A percentile compares a stretch with the other conserved stretches of the same genome.
Conservation (phyloP, 2,113 vertebrate species). For the Hemiscyllium ocellatum region DNA sequence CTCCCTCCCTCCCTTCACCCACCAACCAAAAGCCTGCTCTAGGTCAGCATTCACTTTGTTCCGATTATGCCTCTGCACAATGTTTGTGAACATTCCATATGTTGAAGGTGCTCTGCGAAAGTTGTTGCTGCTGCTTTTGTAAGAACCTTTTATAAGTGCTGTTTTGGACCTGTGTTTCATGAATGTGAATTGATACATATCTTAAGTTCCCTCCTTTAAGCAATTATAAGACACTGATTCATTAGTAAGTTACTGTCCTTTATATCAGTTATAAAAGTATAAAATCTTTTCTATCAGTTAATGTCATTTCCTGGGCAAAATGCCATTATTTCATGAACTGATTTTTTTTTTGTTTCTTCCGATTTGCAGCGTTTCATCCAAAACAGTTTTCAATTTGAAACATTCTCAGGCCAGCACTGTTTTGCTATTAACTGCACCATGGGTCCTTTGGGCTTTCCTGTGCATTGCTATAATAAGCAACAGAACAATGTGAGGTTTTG, state of each 20-base stretch:
- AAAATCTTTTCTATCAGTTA: neutral
- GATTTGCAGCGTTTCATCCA: conserved; percentile 14
- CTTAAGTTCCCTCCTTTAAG: neutral
- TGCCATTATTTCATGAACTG: conserved; percentile 18
- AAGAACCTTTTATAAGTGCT: neutral
- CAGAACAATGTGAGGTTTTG: conserved; percentile 20
- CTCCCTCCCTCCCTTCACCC: neutral
- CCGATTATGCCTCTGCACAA: neutral
- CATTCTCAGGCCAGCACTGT: neutral
- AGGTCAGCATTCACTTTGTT: neutral
- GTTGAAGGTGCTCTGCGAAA: neutral
- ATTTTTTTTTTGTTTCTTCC: neutral
- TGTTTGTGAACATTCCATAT: no score
- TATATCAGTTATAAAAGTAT: neutral
- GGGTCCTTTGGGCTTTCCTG: conserved; percentile 21
- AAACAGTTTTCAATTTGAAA: neutral
- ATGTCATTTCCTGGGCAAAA: neutral
- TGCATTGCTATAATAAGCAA: conserved; percentile 16
- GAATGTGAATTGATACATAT: neutral
- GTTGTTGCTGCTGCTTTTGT: neutral
- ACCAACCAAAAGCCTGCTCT: no score
- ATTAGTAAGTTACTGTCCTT: neutral
- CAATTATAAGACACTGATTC: neutral
- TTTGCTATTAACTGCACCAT: neutral
- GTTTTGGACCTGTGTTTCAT: neutral